Evolutionary conservation across 2,113 vertebrate genomes (phyloP).

Genomic region (Hippocampus comes): DNA sequence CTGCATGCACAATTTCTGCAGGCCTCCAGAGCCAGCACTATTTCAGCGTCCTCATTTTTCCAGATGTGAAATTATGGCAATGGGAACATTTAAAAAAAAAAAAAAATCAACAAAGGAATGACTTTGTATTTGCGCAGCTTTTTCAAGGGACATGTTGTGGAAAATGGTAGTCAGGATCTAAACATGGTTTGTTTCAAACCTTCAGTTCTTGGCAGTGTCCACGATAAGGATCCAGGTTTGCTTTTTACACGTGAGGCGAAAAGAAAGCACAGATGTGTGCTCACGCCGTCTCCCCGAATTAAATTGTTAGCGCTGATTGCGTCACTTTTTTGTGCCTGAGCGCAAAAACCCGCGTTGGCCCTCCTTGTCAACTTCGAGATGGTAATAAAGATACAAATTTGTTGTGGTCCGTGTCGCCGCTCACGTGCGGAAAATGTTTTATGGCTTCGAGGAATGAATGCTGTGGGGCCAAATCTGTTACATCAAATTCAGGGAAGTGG

Average conservation of each 20-base stretch:
- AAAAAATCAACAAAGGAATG: background rate
- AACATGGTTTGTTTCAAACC: slow-evolving; percentile 10
- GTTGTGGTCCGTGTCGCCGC: background rate
- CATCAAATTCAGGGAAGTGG: background rate
- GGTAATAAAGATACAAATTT: slow-evolving; percentile 1
- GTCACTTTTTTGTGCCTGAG: background rate
- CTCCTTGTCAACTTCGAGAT: background rate
- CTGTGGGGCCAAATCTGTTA: slow-evolving; percentile 3
- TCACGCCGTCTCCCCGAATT: background rate
- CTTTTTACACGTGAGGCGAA: slow-evolving; percentile 4
- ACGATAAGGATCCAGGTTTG: background rate
- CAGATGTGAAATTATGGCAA: slow-evolving; percentile 23
- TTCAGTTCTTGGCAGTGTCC: background rate
- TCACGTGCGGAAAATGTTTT: slow-evolving; percentile 6
- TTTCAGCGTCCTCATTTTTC: slow-evolving; percentile 8
- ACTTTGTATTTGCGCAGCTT: background rate
- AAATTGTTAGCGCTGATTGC: background rate
- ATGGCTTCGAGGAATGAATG: background rate
- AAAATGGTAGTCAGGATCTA: slow-evolving; percentile 6
- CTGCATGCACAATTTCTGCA: slow-evolving; percentile 11
- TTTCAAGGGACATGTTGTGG: slow-evolving; percentile 7
- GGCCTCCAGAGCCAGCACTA: slow-evolving; percentile 8
- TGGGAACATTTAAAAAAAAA: background rate
- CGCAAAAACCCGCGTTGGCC: background rate
- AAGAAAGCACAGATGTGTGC: background rate